These are phyloP conservation scores for Syncerus caffer DNA, from an alignment of 2,797 vertebrate species.

Conservation along the genomic window DNA sequence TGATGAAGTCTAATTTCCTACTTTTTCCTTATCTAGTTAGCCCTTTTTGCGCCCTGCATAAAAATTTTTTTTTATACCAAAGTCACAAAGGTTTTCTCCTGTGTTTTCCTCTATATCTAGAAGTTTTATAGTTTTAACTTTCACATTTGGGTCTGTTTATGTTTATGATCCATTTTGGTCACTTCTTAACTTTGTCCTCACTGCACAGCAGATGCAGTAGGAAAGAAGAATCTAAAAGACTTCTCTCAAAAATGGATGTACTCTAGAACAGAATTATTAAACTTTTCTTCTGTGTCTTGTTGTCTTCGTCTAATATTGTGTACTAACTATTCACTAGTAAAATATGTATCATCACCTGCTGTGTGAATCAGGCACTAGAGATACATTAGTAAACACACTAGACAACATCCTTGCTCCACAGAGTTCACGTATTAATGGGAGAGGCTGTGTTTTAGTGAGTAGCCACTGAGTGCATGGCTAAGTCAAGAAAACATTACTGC, in stretches of 20 bases:
- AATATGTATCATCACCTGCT: not conserved
- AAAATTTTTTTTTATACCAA: not conserved
- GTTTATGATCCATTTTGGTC: not conserved
- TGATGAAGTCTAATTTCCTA: conserved; percentile 35
- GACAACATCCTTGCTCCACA: not conserved
- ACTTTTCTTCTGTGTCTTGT: not conserved
- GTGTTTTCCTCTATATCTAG: not conserved
- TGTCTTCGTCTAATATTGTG: not conserved
- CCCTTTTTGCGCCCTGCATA: not conserved
- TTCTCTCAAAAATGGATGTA: not conserved
- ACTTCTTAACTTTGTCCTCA: not conserved
- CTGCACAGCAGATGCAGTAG: not conserved
- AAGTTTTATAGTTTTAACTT: not conserved
- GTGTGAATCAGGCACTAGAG: not conserved
- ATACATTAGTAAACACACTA: not conserved
- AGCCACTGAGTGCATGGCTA: not conserved
- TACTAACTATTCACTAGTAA: not conserved
- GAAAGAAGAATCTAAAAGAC: not conserved
- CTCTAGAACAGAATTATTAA: not conserved
- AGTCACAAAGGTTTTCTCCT: not conserved
- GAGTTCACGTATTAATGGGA: not conserved
- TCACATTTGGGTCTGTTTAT: not conserved
- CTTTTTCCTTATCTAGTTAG: not conserved
- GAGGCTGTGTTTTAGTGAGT: not conserved
- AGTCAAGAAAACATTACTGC: conserved; percentile 1